Evolutionary conservation across 2,113 vertebrate species (phyloP).

Genomic region (Motacilla tschutschensis): DNA sequence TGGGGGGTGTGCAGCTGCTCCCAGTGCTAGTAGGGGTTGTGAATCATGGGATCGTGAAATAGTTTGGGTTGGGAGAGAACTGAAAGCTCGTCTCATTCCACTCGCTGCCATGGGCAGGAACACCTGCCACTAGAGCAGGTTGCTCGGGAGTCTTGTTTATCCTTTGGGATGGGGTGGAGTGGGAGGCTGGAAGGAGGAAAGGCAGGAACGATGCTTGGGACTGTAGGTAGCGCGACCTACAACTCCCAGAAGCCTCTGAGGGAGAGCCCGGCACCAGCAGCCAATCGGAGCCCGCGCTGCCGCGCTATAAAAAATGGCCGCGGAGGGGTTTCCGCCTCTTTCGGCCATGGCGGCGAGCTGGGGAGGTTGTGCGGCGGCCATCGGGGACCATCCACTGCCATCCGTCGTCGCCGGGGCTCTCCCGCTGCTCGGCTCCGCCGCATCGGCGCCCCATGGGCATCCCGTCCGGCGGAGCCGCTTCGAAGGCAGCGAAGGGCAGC

Average conservation of each 20-base stretch:
- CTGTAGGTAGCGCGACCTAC: accelerated
- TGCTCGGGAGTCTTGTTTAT: too few relatives aligned
- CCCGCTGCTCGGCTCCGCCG: accelerated
- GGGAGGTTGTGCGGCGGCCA: accelerated
- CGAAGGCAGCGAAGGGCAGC: not conserved
- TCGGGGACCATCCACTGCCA: not conserved
- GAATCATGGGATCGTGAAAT: not conserved
- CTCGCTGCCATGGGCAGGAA: not conserved
- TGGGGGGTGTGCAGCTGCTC: not conserved
- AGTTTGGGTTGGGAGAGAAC: not conserved
- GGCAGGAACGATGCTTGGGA: accelerated
- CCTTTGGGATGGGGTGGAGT: too few relatives aligned
- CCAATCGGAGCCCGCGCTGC: constrained; percentile 2
- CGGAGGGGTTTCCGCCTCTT: accelerated
- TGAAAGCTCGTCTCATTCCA: not conserved
- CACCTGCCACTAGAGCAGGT: too few relatives aligned
- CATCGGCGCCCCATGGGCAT: not conserved
- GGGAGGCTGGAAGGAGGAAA: accelerated
- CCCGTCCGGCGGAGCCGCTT: accelerated
- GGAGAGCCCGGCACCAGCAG: accelerated
- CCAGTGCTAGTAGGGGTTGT: not conserved
- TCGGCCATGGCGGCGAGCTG: accelerated
- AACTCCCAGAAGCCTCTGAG: constrained; percentile 18
- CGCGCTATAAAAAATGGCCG: accelerated
- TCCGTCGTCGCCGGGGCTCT: not conserved